phyloP scores from a whole-genome alignment of 2,113 vertebrate species.

The Lathamus discolor region DNA sequence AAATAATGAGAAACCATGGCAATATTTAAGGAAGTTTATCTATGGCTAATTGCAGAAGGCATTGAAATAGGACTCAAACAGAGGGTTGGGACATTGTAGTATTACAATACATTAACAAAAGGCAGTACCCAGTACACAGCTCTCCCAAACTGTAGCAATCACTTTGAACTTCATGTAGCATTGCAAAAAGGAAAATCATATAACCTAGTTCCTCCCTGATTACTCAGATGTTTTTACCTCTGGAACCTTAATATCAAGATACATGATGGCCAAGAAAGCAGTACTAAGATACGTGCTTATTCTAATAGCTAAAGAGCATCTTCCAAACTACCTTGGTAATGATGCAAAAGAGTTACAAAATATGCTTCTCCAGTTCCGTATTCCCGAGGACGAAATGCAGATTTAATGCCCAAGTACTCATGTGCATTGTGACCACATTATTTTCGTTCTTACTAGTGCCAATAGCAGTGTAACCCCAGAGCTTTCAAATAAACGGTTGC shows the following conservation, averaged over 20 bases:
- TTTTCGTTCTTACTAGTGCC: not conserved
- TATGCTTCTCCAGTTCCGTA: not conserved
- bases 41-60: not conserved
- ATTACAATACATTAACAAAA: not conserved
- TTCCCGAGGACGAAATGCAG: not conserved
- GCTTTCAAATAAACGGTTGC: slow-evolving; percentile 15
- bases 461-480: slow-evolving; percentile 12
- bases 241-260: not conserved
- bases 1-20: not conserved
- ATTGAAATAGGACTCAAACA: not conserved
- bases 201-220: not conserved
- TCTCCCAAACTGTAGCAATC: not conserved
- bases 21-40: not conserved
- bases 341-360: not conserved
- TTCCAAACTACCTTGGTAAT: not conserved
- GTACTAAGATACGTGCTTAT: not conserved
- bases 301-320: not conserved
- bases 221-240: not conserved
- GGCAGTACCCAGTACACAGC: not conserved
- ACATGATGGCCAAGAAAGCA: not conserved
- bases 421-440: not conserved
- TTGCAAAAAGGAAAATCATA: not conserved
- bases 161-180: not conserved
- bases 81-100: not conserved
- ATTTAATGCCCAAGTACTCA: not conserved